A percentile compares a stretch with the other conserved stretches of the same genome.
phyloP scores from a whole-genome alignment of 2,797 vertebrate species.

The Carapus acus region DNA sequence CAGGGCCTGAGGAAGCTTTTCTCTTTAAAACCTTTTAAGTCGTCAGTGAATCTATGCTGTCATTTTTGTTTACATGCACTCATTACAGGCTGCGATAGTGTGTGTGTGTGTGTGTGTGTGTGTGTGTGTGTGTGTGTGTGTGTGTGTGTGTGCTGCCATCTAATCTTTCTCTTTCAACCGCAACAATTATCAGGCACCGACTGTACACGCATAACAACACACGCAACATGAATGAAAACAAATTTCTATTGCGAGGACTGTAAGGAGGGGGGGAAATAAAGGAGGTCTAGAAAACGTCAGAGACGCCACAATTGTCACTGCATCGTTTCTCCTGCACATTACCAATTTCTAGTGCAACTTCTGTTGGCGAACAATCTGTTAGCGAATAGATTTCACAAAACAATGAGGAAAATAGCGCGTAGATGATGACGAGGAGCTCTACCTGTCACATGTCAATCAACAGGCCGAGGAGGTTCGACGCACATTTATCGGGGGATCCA shows the following conservation, averaged over 20 bases:
- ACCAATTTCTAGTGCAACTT: no score
- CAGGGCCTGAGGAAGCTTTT: background rate
- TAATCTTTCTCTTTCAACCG: background rate
- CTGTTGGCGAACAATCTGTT: no score
- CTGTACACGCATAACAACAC: no score
- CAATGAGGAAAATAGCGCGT: background rate
- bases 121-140: no score
- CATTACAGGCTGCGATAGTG: conserved; percentile 29
- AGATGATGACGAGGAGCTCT: conserved; percentile 12
- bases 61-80: conserved; percentile 60
- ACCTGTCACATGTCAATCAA: conserved; percentile 39
- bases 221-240: background rate
- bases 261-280: no score
- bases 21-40: conserved; percentile 16
- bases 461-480: conserved; percentile 31
- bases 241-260: background rate
- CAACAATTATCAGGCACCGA: no score
- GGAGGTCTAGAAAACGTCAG: no score
- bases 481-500: no score
- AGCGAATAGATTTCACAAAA: no score
- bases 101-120: no score
- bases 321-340: no score
- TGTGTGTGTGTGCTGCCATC: conserved; percentile 21
- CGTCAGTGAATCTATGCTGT: conserved; percentile 15
- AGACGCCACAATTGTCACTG: no score